These are phyloP conservation scores for Pica pica DNA, from an alignment of 2,113 vertebrate species.

Conservation along the genomic window DNA sequence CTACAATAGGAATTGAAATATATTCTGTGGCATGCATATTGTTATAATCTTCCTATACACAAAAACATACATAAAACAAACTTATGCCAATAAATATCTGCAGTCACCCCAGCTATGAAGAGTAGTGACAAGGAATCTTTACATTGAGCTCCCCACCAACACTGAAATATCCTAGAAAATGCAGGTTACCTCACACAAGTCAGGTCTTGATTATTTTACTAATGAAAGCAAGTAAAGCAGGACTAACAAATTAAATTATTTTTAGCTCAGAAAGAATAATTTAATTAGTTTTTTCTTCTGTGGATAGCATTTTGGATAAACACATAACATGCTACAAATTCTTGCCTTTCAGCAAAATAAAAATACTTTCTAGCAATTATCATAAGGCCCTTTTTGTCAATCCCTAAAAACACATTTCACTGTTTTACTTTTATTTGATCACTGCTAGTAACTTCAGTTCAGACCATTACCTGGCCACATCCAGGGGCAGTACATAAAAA, in stretches of 20 bases:
- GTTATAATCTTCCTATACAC: not conserved
- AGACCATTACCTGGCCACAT: conserved; percentile 90
- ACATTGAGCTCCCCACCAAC: not conserved
- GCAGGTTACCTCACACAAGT: not conserved
- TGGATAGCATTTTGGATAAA: not conserved
- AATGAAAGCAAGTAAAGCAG: not conserved
- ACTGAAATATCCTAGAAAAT: not conserved
- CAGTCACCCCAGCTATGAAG: not conserved
- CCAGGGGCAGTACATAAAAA: conserved; percentile 98
- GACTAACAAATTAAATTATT: not conserved
- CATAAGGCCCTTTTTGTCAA: not conserved
- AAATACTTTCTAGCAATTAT: not conserved
- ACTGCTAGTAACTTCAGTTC: not conserved
- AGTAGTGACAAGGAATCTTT: not conserved
- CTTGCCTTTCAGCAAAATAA: not conserved
- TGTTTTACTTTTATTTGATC: not conserved
- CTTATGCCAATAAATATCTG: not conserved
- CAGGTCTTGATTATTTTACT: not conserved
- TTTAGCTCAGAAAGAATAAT: not conserved
- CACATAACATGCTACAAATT: not conserved
- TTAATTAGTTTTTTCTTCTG: not conserved
- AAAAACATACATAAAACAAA: not conserved
- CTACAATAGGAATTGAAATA: not conserved
- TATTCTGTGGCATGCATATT: not conserved
- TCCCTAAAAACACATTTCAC: not conserved